These are phyloP conservation scores for Caenorhabditis panamensis DNA, from an alignment of 2,888 invertebrate species.

Conservation along the genomic window DNA sequence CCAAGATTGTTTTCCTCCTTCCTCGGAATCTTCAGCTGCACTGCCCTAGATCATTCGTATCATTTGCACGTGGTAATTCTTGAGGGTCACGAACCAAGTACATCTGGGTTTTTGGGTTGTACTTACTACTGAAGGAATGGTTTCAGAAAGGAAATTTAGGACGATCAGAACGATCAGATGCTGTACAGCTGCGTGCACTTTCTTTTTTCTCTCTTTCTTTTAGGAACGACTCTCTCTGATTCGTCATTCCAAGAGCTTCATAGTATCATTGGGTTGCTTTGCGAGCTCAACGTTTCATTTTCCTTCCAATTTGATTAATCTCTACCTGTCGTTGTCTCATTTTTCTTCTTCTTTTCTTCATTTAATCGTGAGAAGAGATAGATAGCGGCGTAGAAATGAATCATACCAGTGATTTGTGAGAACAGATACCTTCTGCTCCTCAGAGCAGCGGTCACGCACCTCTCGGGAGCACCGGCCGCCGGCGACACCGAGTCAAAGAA, in stretches of 20 bases:
- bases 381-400: constrained; percentile 2
- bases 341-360: background rate
- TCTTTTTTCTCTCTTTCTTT: background rate
- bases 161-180: too few relatives aligned
- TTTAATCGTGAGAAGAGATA: background rate
- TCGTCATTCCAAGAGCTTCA: too few relatives aligned
- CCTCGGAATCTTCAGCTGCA: background rate
- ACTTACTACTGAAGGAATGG: background rate
- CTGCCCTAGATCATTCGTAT: background rate
- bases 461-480: constrained; percentile 5
- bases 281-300: too few relatives aligned
- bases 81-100: background rate
- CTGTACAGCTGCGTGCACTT: constrained; percentile 22
- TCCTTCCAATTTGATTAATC: constrained; percentile 20
- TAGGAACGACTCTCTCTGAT: too few relatives aligned
- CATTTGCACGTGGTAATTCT: too few relatives aligned
- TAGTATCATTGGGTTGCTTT: too few relatives aligned
- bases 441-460: background rate
- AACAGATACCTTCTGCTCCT: background rate
- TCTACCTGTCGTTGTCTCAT: constrained; percentile 16
- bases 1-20: background rate
- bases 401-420: constrained; percentile 14
- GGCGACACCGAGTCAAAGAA: constrained; percentile 19
- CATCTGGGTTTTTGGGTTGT: constrained; percentile 29
- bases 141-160: constrained; percentile 2